These are phyloP conservation scores for Leucopternis melanops DNA, from an alignment of 2,113 vertebrate genomes.

Conservation along the genomic window DNA sequence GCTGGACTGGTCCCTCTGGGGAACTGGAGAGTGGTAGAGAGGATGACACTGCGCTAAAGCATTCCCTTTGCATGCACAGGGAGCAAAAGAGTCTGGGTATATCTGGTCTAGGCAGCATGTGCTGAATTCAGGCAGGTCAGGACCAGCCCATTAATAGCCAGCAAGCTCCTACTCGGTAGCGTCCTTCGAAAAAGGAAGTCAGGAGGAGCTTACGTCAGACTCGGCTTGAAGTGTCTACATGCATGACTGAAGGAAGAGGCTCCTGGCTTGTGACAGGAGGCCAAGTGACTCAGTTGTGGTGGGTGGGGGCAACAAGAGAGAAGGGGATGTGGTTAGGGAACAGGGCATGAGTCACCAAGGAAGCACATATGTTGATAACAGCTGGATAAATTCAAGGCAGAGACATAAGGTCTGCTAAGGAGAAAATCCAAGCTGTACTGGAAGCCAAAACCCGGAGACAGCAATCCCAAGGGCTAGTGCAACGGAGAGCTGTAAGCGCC, in stretches of 20 bases:
- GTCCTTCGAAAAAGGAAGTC: background rate
- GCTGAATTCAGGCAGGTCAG: background rate
- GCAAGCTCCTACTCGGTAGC: background rate
- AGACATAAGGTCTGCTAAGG: background rate
- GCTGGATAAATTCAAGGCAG: background rate
- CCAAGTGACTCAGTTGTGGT: constrained; percentile 31
- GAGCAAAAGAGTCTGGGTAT: background rate
- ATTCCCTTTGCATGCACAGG: background rate
- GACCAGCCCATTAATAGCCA: background rate
- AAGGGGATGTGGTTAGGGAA: constrained; percentile 45
- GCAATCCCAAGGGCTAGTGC: background rate
- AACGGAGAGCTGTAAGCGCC: background rate
- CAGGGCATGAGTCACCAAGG: constrained; percentile 4
- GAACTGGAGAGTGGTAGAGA: background rate
- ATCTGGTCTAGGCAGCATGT: background rate
- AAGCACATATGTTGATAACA: constrained; percentile 23
- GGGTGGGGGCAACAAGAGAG: background rate
- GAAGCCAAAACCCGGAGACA: background rate
- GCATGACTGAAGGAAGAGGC: background rate
- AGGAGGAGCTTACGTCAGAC: background rate
- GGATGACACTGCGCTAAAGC: background rate
- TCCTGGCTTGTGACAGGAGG: background rate
- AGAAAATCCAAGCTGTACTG: background rate
- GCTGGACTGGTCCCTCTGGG: background rate
- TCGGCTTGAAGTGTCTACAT: background rate